A percentile compares a stretch with the other conserved stretches of the same genome.
These are phyloP conservation scores for Xestia rhomboidea DNA, from an alignment of 2,888 invertebrate species.

Conservation along the genomic window DNA sequence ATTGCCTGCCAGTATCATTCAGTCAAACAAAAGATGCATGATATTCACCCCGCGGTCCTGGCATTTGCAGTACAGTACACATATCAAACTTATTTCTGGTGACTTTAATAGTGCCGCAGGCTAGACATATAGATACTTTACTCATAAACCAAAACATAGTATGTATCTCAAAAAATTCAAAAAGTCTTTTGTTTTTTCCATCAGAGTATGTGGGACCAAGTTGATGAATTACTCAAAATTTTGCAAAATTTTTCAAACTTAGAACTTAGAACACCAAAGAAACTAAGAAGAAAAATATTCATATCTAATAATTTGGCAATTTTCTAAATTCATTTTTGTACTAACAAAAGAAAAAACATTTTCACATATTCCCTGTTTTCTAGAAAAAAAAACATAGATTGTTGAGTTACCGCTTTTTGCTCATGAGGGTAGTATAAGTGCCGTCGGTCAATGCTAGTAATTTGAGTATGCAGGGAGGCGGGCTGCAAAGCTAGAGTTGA, in stretches of 20 bases:
- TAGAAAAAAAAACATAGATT: not conserved
- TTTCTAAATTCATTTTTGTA: not conserved
- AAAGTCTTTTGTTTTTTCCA: not conserved
- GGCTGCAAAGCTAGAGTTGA: not conserved
- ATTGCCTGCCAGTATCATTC: conserved; percentile 11
- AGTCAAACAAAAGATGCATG: conserved; percentile 11
- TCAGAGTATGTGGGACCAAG: not conserved
- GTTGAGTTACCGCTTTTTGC: not conserved
- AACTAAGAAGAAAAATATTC: not conserved
- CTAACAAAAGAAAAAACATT: not conserved
- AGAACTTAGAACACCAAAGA: not conserved
- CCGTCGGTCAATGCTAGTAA: conserved; percentile 8
- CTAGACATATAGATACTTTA: not conserved
- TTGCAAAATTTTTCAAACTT: not conserved
- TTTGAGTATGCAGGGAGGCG: conserved; percentile 14
- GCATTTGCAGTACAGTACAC: not conserved
- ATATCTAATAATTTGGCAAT: not conserved
- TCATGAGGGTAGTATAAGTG: too few relatives aligned
- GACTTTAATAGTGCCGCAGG: not conserved
- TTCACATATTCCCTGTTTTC: not conserved
- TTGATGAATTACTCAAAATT: too few relatives aligned
- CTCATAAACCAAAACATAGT: not conserved
- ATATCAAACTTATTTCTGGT: not conserved
- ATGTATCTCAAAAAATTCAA: not conserved
- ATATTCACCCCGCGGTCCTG: not conserved